Conservation (phyloP, 1,140 invertebrate genomes). For the Cydia amplana region DNA sequence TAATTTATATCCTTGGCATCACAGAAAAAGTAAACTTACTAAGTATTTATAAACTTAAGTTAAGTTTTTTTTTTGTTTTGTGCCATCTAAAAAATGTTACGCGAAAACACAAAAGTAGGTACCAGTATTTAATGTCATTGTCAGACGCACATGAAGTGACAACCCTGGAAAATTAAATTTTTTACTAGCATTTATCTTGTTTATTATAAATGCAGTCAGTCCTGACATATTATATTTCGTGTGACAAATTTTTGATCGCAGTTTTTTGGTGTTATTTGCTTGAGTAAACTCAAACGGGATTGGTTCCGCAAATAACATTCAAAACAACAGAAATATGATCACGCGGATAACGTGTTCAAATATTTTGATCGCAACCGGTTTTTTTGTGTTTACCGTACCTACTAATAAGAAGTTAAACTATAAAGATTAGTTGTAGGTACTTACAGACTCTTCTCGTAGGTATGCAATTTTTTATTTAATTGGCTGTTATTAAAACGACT, state of each 20-base stretch:
- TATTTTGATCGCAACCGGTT: neutral
- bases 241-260: neutral
- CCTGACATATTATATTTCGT: neutral
- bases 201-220: slow-evolving; percentile 8
- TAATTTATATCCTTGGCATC: too few species aligned
- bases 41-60: too few species aligned
- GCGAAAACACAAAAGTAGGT: too few species aligned
- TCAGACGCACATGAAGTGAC: neutral
- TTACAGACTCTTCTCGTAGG: too few species aligned
- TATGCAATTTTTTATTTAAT: too few species aligned
- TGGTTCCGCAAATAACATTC: slow-evolving; percentile 13
- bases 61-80: too few species aligned
- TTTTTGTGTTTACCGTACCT: neutral
- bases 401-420: too few species aligned
- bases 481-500: too few species aligned
- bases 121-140: neutral
- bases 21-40: too few species aligned
- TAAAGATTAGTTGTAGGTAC: too few species aligned
- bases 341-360: neutral
- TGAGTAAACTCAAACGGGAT: neutral
- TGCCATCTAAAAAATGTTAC: too few species aligned
- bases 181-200: neutral
- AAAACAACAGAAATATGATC: slow-evolving; percentile 30
- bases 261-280: neutral
- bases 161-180: neutral